phyloP scores from a whole-genome alignment of 2,888 invertebrate species.

The Chymomyza procnemis region DNA sequence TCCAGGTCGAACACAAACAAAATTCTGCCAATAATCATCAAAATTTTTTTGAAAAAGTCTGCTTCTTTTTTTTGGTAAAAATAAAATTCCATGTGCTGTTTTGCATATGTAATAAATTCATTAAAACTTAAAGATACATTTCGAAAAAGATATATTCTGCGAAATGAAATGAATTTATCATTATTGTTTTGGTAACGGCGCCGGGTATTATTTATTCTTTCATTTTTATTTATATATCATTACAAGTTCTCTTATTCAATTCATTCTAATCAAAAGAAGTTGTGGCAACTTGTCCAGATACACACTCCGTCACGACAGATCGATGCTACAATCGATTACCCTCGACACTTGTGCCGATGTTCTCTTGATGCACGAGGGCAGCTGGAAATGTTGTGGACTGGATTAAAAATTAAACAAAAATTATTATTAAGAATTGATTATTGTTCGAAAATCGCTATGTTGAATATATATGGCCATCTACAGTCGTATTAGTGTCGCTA shows the following conservation, averaged over 20 bases:
- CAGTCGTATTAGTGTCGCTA: no score
- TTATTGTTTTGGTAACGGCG: neutral
- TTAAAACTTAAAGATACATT: neutral
- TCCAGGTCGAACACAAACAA: no score
- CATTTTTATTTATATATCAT: neutral
- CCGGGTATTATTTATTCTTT: neutral
- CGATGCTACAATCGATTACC: neutral
- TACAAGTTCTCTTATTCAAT: neutral
- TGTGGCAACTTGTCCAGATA: neutral
- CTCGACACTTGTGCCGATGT: no score
- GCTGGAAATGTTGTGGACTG: neutral
- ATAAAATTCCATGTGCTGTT: no score
- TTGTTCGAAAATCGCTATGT: no score
- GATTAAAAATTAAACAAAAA: no score
- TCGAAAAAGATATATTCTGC: neutral
- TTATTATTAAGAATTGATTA: no score
- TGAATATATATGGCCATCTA: no score
- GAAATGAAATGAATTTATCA: neutral
- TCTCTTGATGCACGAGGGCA: neutral
- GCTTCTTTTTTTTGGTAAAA: no score
- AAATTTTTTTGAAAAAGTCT: no score
- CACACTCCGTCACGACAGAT: neutral
- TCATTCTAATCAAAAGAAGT: neutral
- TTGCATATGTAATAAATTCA: neutral
- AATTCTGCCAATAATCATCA: no score